Base-by-base conservation (phyloP, 2,888 invertebrate genomes). In the Nysson spinosus region DNA sequence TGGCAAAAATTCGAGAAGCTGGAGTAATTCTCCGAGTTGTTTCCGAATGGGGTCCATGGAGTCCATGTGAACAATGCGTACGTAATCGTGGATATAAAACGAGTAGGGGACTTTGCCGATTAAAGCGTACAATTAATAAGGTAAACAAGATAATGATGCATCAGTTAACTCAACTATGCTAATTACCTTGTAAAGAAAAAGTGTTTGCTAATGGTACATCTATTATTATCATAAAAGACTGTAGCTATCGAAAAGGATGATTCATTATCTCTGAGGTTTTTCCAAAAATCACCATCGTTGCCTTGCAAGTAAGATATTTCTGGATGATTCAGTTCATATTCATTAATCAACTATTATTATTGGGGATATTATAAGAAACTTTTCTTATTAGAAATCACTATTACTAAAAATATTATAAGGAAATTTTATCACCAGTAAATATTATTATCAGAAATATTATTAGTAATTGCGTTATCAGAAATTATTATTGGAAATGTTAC, bases 41-140 rank as follows among this genome's bases (percentile, higher is more conserved):
- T 16, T 89, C 89, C 2, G 87, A 89, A 72, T 91, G 90, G 91
- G 88, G 87, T 50, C 76, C 86, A 1, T 91, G 90, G 90, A 82
- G 90, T 2, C 78, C 85, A n/a, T 91, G 91, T 75, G 88, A 89
- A 71, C 83, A 87, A 14, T 89, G 90, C 68, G 84, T 80, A 49
- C 56, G 73, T 12, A 77, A 75, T 20, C 71, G 65, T 37, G 89
- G 90, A 28, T 67, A 86, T 32, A 81, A 84, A 75, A 86, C 86
- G 37, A 88, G 88, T 66, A 82, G 80, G 49, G 91, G 90, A 9
- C 87, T 83, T 35, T 92, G 91, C 77, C 86, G 89, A 66, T 76
- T 91, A 30, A 89, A 89, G 76, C 82, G 79, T 3, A 50, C 19
- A 5, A 60, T 79, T 17, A 72, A 79, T 16, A 37, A 47, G 63